phyloP scores from a whole-genome alignment of 2,113 vertebrate genomes.

The Nesoenas mayeri region DNA sequence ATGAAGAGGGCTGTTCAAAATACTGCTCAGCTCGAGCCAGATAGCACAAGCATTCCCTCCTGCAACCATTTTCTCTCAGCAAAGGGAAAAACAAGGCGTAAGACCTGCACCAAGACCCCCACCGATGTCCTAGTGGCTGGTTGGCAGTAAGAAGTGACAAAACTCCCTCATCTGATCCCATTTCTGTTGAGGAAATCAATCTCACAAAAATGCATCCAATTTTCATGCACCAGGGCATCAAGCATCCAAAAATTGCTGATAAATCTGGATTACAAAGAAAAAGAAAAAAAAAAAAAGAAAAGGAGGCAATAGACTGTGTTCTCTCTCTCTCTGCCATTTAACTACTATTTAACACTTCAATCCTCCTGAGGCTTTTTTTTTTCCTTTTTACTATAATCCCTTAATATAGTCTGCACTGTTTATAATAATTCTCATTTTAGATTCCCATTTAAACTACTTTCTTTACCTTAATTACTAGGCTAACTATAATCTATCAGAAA shows the following conservation, averaged over 20 bases:
- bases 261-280: conserved; percentile 25
- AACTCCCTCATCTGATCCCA: neutral
- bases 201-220: conserved; percentile 23
- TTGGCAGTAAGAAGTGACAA: neutral
- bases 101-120: neutral
- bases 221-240: neutral
- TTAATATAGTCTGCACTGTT: neutral
- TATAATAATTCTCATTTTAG: conserved; percentile 35
- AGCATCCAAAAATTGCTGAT: neutral
- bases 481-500: conserved; percentile 37
- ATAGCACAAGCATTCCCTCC: neutral
- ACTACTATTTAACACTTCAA: conserved; percentile 51
- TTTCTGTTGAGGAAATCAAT: neutral
- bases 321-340: conserved; percentile 1
- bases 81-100: neutral
- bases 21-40: neutral
- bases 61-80: neutral
- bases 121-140: neutral
- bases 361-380: neutral
- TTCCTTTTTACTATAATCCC: neutral
- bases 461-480: conserved; percentile 30
- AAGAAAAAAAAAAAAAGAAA: neutral
- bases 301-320: neutral
- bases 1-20: neutral
- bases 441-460: conserved; percentile 25